Evolutionary conservation across 2,797 vertebrate genomes (phyloP).

Genomic region (Halcyon chelicuti): DNA sequence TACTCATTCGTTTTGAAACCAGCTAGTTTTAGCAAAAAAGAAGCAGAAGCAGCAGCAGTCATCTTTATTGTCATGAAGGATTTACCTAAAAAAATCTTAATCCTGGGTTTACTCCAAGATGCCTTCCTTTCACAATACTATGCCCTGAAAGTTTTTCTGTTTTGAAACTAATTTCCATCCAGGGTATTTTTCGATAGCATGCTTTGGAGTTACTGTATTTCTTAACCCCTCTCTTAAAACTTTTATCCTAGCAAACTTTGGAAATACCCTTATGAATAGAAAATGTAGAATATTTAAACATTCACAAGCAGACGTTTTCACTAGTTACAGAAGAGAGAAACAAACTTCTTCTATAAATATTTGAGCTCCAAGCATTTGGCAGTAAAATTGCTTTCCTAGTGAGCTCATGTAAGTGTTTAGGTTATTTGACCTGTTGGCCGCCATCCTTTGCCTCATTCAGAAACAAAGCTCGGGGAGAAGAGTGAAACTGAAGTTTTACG

Average conservation of each 20-base stretch:
- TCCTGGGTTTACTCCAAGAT: background rate
- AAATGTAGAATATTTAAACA: constrained; percentile 14
- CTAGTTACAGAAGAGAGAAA: constrained; percentile 39
- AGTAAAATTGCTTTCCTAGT: constrained; percentile 37
- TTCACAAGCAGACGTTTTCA: constrained; percentile 27
- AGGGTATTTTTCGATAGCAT: background rate
- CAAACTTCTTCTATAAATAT: constrained; percentile 50
- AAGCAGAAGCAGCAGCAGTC: background rate
- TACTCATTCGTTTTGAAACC: background rate
- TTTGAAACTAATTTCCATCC: background rate
- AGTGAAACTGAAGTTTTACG: background rate
- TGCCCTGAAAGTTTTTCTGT: background rate
- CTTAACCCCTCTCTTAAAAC: background rate
- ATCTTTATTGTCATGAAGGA: background rate
- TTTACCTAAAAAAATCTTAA: background rate
- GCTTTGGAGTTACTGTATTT: background rate
- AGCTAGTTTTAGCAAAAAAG: background rate
- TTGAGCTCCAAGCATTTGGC: constrained; percentile 44
- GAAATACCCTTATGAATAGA: background rate
- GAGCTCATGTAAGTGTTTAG: constrained; percentile 21
- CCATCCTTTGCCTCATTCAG: constrained; percentile 22
- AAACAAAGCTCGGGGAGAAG: background rate
- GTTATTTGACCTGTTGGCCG: constrained; percentile 33
- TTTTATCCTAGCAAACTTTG: background rate
- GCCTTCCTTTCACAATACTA: background rate